Conservation (phyloP, 64 coral and sea anemone species). For the Pocillopora verrucosa region DNA sequence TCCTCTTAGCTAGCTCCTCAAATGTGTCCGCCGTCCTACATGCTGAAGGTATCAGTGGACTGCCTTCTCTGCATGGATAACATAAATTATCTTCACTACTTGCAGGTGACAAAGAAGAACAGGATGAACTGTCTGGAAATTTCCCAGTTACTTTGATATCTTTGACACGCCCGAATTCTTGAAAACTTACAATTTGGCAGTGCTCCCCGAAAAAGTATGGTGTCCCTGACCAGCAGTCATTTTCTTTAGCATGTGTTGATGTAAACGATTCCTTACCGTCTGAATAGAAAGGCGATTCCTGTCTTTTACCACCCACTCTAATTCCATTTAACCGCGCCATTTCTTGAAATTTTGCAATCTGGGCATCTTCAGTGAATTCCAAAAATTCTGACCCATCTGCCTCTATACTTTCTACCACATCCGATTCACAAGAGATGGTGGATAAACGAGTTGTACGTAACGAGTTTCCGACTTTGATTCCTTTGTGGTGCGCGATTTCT, state of each 20-base stretch:
- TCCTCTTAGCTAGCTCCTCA: constrained; percentile 19
- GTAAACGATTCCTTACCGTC: not conserved
- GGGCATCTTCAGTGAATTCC: constrained; percentile 8
- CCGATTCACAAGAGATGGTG: not conserved
- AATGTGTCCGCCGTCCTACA: not conserved
- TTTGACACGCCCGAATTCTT: constrained; percentile 2
- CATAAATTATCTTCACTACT: constrained; percentile 5
- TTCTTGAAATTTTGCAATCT: constrained; percentile 35
- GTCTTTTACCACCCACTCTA: not conserved
- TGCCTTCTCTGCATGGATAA: not conserved
- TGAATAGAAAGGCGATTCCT: not conserved
- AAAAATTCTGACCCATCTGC: not conserved
- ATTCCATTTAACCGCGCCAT: constrained; percentile 27
- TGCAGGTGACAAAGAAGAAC: constrained; percentile 1
- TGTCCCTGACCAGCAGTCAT: not conserved
- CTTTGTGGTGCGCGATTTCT: not conserved
- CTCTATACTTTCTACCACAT: not conserved
- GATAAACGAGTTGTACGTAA: not conserved
- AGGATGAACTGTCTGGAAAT: not conserved
- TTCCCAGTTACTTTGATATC: not conserved
- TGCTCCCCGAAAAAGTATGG: not conserved
- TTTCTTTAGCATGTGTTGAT: not conserved
- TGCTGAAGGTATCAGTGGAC: not conserved
- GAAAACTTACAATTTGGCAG: not conserved
- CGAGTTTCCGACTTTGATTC: not conserved